A percentile compares a stretch with the other conserved stretches of the same genome.
Conservation (phyloP, 1,140 invertebrate genomes). For the Camponotus pennsylvanicus region DNA sequence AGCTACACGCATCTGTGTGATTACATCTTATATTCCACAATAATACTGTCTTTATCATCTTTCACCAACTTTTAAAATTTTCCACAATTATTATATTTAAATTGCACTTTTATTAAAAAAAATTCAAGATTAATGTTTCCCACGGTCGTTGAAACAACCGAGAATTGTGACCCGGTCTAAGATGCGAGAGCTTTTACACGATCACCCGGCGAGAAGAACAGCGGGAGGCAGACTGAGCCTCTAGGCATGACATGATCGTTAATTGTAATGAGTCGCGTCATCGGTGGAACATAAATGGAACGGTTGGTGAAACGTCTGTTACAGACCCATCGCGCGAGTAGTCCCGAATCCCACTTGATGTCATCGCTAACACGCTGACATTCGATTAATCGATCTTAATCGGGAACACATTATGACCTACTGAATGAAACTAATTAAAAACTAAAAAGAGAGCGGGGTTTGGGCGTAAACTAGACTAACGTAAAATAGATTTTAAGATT, state of each 20-base stretch:
- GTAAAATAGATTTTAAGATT: neutral
- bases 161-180: neutral
- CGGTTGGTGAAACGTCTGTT: constrained; percentile 65
- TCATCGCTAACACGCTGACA: constrained; percentile 31
- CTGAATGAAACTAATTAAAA: neutral
- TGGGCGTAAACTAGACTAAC: no score
- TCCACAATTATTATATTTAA: constrained; percentile 1
- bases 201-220: constrained; percentile 45
- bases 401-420: neutral
- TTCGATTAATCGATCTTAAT: constrained; percentile 10
- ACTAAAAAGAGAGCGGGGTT: neutral
- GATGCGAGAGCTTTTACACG: constrained; percentile 38
- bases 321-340: constrained; percentile 45
- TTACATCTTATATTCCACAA: neutral
- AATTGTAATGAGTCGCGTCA: constrained; percentile 75
- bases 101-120: neutral
- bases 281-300: constrained; percentile 72
- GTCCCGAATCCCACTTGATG: constrained; percentile 42
- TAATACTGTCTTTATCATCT: neutral
- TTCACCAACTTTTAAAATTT: neutral
- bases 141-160: constrained; percentile 7
- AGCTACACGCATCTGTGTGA: neutral
- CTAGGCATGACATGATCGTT: constrained; percentile 63
- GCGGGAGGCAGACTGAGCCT: constrained; percentile 63
- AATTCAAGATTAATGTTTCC: constrained; percentile 15